A percentile compares a stretch with the other conserved stretches of the same genome.
These are phyloP conservation scores for Athene cunicularia DNA, from an alignment of 2,113 vertebrate genomes.

Conservation along the genomic window DNA sequence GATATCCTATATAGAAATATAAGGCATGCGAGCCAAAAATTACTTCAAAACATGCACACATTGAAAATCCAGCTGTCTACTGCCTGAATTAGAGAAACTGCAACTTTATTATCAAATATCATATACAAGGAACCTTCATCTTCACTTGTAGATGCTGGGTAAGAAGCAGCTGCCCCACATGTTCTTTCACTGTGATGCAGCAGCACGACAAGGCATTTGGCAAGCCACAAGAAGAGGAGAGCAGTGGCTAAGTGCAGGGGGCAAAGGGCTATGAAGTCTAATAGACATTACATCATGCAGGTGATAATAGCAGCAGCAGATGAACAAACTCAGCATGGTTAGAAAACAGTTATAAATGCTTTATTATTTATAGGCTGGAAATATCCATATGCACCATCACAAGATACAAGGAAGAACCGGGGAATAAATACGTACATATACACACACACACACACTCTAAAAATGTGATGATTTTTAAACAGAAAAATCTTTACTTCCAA, in stretches of 20 bases:
- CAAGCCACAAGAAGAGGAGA: neutral
- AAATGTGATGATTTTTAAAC: neutral
- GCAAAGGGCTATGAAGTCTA: neutral
- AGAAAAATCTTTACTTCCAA: neutral
- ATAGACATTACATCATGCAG: accelerated
- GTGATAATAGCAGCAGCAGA: neutral
- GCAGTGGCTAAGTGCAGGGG: neutral
- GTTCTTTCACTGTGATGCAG: accelerated
- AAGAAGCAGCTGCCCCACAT: neutral
- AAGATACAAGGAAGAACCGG: neutral
- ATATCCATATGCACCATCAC: accelerated
- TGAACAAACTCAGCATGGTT: neutral
- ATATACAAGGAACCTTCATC: neutral
- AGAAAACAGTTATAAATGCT: neutral
- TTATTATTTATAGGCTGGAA: neutral
- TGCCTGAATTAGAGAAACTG: neutral
- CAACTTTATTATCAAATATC: neutral
- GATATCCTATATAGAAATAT: neutral
- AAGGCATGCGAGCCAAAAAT: neutral
- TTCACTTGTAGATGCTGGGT: neutral
- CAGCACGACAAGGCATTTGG: neutral
- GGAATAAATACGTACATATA: neutral
- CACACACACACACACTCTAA: no score
- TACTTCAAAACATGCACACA: accelerated
- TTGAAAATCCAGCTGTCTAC: neutral